A percentile compares a stretch with the other conserved stretches of the same genome.
Evolutionary conservation across 2,113 vertebrate genomes (phyloP).

Genomic region (Notiomystis cincta): DNA sequence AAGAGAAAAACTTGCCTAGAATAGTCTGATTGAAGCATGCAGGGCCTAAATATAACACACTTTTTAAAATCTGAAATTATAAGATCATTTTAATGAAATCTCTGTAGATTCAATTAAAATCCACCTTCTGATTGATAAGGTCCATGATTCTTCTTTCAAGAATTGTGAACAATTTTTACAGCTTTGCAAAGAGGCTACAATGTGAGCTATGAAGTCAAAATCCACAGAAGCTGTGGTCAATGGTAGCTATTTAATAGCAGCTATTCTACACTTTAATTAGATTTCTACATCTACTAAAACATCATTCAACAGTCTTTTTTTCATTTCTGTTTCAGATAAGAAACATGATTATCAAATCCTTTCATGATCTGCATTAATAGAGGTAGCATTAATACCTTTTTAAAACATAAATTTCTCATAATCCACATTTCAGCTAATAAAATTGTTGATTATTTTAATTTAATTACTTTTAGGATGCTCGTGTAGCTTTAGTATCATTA

Average conservation of each 20-base stretch:
- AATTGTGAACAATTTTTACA: background rate
- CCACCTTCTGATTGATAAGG: background rate
- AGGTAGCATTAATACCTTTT: background rate
- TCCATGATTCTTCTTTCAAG: background rate
- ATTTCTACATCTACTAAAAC: background rate
- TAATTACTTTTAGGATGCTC: background rate
- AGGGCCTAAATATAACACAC: background rate
- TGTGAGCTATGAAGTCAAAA: background rate
- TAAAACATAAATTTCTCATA: background rate
- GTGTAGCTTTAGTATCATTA: background rate
- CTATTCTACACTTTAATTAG: slow-evolving; percentile 8
- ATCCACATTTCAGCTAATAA: background rate
- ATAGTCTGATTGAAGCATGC: background rate
- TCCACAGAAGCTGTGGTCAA: background rate
- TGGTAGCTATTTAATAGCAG: background rate
- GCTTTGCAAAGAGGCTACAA: background rate
- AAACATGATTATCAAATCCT: slow-evolving; percentile 10
- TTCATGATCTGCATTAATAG: background rate
- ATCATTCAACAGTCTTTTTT: background rate
- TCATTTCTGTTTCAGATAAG: slow-evolving; percentile 60
- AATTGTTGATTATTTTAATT: background rate
- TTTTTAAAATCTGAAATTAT: background rate
- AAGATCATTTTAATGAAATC: background rate
- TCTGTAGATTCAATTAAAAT: background rate
- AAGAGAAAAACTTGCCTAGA: background rate